Percentiles rank a stretch among this genome's conserved stretches.
Evolutionary conservation across 1,140 invertebrate species (phyloP).

Genomic region (Aphelenchoides fujianensis): DNA sequence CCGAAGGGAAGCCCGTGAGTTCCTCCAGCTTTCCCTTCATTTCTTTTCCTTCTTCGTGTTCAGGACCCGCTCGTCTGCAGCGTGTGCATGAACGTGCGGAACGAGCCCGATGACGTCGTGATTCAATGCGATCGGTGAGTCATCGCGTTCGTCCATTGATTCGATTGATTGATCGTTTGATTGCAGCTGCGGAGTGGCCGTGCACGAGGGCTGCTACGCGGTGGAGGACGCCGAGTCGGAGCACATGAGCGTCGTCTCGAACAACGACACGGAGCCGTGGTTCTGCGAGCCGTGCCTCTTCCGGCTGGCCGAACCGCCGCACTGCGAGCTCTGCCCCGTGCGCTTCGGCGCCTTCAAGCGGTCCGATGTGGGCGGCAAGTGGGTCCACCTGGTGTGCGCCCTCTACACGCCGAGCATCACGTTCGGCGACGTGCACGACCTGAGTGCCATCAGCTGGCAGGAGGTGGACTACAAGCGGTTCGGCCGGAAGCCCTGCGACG

Average conservation of each 20-base stretch:
- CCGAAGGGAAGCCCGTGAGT: too few relatives aligned
- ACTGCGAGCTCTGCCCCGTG: slow-evolving; percentile 67
- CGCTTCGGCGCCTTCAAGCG: slow-evolving; percentile 85
- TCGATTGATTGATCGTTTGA: neutral
- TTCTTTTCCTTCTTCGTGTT: too few relatives aligned
- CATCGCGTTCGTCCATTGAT: slow-evolving; percentile 27
- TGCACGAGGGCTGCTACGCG: slow-evolving; percentile 43
- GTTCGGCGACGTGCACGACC: slow-evolving; percentile 85
- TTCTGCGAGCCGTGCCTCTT: slow-evolving; percentile 67
- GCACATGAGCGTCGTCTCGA: slow-evolving; percentile 33
- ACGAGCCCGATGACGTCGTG: slow-evolving; percentile 18
- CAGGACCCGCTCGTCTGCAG: slow-evolving; percentile 30
- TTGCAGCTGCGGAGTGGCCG: slow-evolving; percentile 36
- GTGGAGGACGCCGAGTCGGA: slow-evolving; percentile 29
- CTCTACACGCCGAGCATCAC: slow-evolving; percentile 93
- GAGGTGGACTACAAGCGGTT: slow-evolving; percentile 92
- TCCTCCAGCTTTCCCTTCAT: too few relatives aligned
- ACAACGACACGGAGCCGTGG: slow-evolving; percentile 54
- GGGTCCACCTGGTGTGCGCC: slow-evolving; percentile 95
- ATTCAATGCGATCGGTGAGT: slow-evolving; percentile 46
- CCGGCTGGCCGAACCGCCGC: slow-evolving; percentile 62
- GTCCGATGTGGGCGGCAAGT: slow-evolving; percentile 66
- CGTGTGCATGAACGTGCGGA: slow-evolving; percentile 34
- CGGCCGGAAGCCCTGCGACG: slow-evolving; percentile 75
- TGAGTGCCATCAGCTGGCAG: slow-evolving; percentile 76